phyloP scores from a whole-genome alignment of 2,888 invertebrate species.

The Latheticus oryzae region DNA sequence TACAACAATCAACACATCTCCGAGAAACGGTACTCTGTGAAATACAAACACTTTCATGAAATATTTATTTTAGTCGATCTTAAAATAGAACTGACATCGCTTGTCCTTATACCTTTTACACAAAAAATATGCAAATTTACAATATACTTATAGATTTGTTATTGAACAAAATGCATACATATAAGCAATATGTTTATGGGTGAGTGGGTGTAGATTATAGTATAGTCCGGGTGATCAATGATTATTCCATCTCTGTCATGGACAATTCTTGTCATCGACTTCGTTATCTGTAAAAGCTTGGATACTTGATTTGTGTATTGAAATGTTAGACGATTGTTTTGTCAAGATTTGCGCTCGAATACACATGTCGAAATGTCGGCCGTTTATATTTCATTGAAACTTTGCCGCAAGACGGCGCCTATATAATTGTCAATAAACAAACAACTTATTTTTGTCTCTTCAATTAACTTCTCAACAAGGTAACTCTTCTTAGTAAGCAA shows the following conservation, averaged over 20 bases:
- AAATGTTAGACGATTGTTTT: constrained; percentile 42
- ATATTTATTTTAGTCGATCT: constrained; percentile 19
- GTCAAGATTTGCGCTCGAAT: constrained; percentile 33
- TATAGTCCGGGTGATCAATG: constrained; percentile 12
- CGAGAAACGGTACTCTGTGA: too few relatives aligned
- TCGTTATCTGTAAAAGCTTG: constrained; percentile 41
- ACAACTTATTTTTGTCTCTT: too few relatives aligned
- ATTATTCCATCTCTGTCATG: constrained; percentile 34
- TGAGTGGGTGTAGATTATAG: constrained; percentile 18
- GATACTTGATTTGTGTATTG: constrained; percentile 42
- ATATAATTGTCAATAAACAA: constrained; percentile 1
- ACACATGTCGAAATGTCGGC: constrained; percentile 32
- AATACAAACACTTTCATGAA: too few relatives aligned
- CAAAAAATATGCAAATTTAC: constrained; percentile 18
- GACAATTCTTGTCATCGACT: constrained; percentile 40
- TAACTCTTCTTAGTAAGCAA: too few relatives aligned
- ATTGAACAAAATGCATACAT: constrained; percentile 18
- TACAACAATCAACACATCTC: too few relatives aligned
- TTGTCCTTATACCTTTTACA: constrained; percentile 16
- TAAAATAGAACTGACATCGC: constrained; percentile 23
- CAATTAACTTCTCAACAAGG: too few relatives aligned
- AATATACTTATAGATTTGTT: neutral
- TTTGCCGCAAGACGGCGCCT: constrained; percentile 5
- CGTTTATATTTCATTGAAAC: constrained; percentile 27
- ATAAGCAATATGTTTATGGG: constrained; percentile 10